A percentile compares a stretch with the other conserved stretches of the same genome.
Conservation (phyloP, 37 sponge, comb jelly and placozoan species). For the Theonella swinhoei region DNA sequence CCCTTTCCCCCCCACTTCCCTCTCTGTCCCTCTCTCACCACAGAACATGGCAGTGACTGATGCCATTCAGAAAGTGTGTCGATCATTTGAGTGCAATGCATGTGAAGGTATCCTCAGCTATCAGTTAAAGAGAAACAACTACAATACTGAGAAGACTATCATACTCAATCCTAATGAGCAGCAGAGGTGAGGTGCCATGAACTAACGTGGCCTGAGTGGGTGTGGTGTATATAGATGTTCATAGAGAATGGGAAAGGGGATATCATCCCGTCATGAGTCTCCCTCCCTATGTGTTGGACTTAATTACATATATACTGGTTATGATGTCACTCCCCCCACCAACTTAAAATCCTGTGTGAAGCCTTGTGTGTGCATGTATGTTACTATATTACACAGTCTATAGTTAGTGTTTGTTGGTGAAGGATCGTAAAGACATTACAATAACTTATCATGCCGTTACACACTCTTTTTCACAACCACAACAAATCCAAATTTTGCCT, state of each 20-base stretch:
- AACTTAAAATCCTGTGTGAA: background rate
- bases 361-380: too few relatives aligned
- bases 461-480: too few relatives aligned
- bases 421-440: too few relatives aligned
- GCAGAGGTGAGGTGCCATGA: conserved; percentile 62
- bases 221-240: background rate
- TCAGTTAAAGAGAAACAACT: conserved; percentile 73
- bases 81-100: conserved; percentile 76
- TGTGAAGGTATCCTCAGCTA: conserved; percentile 90
- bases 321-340: background rate
- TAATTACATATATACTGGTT: background rate
- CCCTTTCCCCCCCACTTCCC: too few relatives aligned
- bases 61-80: conserved; percentile 81
- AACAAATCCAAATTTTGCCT: too few relatives aligned
- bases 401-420: too few relatives aligned
- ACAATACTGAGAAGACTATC: conserved; percentile 79
- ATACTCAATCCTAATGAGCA: conserved; percentile 77
- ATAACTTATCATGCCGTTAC: too few relatives aligned
- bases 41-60: conserved; percentile 82
- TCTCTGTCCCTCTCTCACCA: too few relatives aligned
- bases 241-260: too few relatives aligned
- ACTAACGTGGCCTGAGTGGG: too few relatives aligned
- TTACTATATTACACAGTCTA: too few relatives aligned
- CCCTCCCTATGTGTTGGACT: background rate
- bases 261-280: too few relatives aligned